Evolutionary conservation across 2,888 invertebrate genomes (phyloP).

Genomic region (Ashinkailepas kermadecensis): DNA sequence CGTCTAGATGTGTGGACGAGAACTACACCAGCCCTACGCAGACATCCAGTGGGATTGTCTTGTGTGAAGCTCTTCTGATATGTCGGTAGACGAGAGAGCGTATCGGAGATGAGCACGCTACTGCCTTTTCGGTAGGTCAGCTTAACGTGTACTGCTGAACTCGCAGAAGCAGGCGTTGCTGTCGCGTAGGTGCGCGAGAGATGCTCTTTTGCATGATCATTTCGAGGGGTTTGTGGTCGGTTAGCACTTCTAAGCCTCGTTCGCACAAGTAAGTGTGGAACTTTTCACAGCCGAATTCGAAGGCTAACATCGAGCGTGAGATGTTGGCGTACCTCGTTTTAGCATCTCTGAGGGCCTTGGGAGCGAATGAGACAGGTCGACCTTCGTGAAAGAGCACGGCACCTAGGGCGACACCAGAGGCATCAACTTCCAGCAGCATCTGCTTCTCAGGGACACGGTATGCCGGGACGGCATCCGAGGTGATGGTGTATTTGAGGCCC

Average conservation of each 20-base stretch:
- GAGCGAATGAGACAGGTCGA: neutral
- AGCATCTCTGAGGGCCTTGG: neutral
- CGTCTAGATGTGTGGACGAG: too few species aligned
- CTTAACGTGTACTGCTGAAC: neutral
- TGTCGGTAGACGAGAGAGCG: neutral
- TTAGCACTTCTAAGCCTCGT: neutral
- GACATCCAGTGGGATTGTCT: too few species aligned
- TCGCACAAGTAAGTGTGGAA: neutral
- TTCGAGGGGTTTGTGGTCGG: neutral
- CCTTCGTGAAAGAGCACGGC: neutral
- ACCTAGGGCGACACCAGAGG: neutral
- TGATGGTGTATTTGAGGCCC: neutral
- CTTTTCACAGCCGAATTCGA: neutral
- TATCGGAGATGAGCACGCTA: neutral
- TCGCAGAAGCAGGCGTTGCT: neutral
- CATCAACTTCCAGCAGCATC: neutral
- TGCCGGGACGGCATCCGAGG: neutral
- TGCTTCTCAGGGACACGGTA: neutral
- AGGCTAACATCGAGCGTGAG: neutral
- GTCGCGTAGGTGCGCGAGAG: neutral
- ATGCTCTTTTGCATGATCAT: neutral
- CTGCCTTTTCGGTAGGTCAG: neutral
- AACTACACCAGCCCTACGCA: too few species aligned
- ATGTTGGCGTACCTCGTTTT: slow-evolving; percentile 3
- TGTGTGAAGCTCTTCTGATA: too few species aligned